A percentile compares a stretch with the other conserved stretches of the same genome.
Conservation (phyloP, 2,888 invertebrate species). For the Octodonta nipae region DNA sequence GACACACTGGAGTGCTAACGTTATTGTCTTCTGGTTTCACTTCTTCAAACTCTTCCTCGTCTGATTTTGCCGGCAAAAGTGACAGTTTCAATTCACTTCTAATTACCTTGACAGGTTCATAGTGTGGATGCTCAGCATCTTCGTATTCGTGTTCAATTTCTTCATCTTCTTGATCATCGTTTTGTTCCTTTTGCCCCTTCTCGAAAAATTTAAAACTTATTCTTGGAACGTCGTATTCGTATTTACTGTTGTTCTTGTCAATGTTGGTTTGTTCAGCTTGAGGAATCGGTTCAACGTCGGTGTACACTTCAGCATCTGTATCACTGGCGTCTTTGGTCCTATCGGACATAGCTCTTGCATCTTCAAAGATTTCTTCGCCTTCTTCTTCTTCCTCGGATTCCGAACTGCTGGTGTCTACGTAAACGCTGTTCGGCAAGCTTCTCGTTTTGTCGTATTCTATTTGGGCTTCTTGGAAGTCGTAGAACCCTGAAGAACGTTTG, state of each 20-base stretch:
- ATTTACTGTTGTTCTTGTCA: constrained; percentile 20
- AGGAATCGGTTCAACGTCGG: constrained; percentile 15
- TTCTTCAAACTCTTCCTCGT: too few species aligned
- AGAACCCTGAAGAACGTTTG: constrained; percentile 29
- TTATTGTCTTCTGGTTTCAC: constrained; percentile 7
- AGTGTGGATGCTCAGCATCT: constrained; percentile 4
- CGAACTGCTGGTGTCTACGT: constrained; percentile 16
- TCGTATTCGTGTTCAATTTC: constrained; percentile 17
- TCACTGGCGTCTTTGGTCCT: constrained; percentile 14
- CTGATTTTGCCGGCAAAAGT: constrained; percentile 17
- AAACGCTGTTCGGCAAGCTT: constrained; percentile 23
- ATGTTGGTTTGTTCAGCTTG: constrained; percentile 15
- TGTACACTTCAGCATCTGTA: constrained; percentile 18
- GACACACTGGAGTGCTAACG: constrained; percentile 8
- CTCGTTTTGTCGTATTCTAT: constrained; percentile 22
- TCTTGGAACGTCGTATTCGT: constrained; percentile 33
- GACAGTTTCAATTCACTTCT: constrained; percentile 28
- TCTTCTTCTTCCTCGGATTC: constrained; percentile 18
- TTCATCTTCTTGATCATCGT: constrained; percentile 14
- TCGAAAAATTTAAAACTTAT: constrained; percentile 35
- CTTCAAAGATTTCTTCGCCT: constrained; percentile 26
- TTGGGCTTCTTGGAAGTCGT: constrained; percentile 31
- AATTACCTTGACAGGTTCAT: constrained; percentile 12
- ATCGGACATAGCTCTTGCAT: constrained; percentile 19
- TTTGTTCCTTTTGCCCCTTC: constrained; percentile 8